These are phyloP conservation scores for Dascyllus trimaculatus DNA, from an alignment of 2,113 vertebrate species.

Conservation along the genomic window DNA sequence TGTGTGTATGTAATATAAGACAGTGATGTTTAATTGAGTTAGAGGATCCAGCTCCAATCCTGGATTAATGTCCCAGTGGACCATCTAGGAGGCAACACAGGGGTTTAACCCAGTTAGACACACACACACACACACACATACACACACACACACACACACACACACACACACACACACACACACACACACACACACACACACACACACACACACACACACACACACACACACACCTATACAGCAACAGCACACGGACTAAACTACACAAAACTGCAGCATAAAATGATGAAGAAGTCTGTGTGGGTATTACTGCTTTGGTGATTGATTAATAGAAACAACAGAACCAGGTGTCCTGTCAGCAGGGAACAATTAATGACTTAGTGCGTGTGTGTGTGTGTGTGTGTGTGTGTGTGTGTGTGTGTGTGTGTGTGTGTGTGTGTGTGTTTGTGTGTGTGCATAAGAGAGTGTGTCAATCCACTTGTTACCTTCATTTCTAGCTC, in stretches of 20 bases:
- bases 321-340: constrained; percentile 53
- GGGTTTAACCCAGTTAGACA: constrained; percentile 71
- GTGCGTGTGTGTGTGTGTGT: constrained; percentile 3
- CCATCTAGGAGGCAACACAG: constrained; percentile 53
- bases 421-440: constrained; percentile 17
- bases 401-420: constrained; percentile 18
- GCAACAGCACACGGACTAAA: constrained; percentile 5
- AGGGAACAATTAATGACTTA: constrained; percentile 46
- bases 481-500: constrained; percentile 40
- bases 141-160: constrained; percentile 21
- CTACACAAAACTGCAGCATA: neutral
- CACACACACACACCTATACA: constrained; percentile 1
- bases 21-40: constrained; percentile 71
- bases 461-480: constrained; percentile 21
- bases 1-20: constrained; percentile 30
- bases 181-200: constrained; percentile 11
- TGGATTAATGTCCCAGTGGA: constrained; percentile 71
- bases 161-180: constrained; percentile 4
- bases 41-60: constrained; percentile 62
- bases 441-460: neutral
- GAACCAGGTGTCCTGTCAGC: constrained; percentile 57
- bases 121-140: constrained; percentile 10
- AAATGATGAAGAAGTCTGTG: constrained; percentile 23
- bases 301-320: constrained; percentile 25
- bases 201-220: constrained; percentile 1